A percentile compares a stretch with the other conserved stretches of the same genome.
Evolutionary conservation across 2,888 invertebrate species (phyloP).

Genomic region (Emesis russula): DNA sequence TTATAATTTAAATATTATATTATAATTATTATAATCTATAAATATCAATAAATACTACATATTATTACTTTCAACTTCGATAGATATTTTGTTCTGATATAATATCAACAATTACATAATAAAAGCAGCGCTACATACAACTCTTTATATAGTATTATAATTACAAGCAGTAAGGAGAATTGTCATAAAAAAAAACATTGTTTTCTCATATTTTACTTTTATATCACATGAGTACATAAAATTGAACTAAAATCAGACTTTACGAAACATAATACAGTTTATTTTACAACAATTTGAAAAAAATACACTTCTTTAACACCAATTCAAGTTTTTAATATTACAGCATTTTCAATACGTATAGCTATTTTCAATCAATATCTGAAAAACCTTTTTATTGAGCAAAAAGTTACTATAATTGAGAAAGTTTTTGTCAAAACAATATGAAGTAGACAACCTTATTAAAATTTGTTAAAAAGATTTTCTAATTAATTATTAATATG

Average conservation of each 20-base stretch:
- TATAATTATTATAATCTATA: conserved; percentile 69
- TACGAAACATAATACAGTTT: conserved; percentile 60
- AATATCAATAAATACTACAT: conserved; percentile 90
- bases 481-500: background rate
- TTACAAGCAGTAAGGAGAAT: conserved; percentile 88
- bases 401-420: conserved; percentile 92
- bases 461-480: background rate
- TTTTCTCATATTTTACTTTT: conserved; percentile 93
- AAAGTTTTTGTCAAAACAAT: conserved; percentile 90
- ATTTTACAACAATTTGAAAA: too few species aligned
- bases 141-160: conserved; percentile 89
- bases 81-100: conserved; percentile 74
- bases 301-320: too few species aligned
- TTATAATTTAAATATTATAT: conserved; percentile 79
- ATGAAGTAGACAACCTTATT: conserved; percentile 34
- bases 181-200: conserved; percentile 92
- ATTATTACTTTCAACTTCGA: conserved; percentile 90
- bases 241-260: conserved; percentile 93
- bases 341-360: background rate
- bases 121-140: conserved; percentile 84
- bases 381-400: conserved; percentile 92
- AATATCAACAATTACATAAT: conserved; percentile 89
- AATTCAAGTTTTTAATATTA: too few species aligned
- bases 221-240: conserved; percentile 94
- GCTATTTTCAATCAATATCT: background rate